Evolutionary conservation across 2,888 invertebrate species (phyloP).

Genomic region (Drosophila suboccidentalis): DNA sequence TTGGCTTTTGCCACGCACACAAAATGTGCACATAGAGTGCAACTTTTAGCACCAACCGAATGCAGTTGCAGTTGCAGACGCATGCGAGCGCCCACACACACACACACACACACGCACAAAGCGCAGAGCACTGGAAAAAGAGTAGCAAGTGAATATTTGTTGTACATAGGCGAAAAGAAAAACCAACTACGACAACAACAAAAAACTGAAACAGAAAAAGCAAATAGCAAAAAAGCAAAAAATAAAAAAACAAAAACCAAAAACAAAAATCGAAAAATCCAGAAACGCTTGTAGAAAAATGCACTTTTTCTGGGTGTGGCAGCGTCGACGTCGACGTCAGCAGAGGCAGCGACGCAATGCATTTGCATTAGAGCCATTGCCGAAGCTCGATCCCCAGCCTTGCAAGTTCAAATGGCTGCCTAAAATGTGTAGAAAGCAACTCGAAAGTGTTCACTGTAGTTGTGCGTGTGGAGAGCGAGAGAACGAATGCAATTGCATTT

Average conservation of each 20-base stretch:
- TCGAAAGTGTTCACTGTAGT: slow-evolving; percentile 33
- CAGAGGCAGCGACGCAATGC: slow-evolving; percentile 37
- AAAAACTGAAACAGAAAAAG: slow-evolving; percentile 14
- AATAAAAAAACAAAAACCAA: slow-evolving; percentile 46
- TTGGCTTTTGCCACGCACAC: slow-evolving; percentile 79
- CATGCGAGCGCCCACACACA: slow-evolving; percentile 38
- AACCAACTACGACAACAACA: slow-evolving; percentile 20
- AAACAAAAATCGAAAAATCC: slow-evolving; percentile 53
- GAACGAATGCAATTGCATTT: slow-evolving; percentile 66
- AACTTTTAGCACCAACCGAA: slow-evolving; percentile 83
- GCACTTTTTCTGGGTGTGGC: slow-evolving; percentile 84
- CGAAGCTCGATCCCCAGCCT: slow-evolving; percentile 40
- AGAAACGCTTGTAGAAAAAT: slow-evolving; percentile 80
- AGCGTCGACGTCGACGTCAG: slow-evolving; percentile 44
- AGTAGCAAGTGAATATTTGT: slow-evolving; percentile 74
- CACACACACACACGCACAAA: slow-evolving; percentile 39
- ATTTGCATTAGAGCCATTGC: slow-evolving; percentile 67
- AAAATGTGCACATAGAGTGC: slow-evolving; percentile 84
- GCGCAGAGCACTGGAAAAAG: slow-evolving; percentile 57
- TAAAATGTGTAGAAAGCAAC: slow-evolving; percentile 50
- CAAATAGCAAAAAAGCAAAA: slow-evolving; percentile 31
- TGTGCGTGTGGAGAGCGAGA: slow-evolving; percentile 50
- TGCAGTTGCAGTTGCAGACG: slow-evolving; percentile 73
- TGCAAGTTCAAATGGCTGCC: slow-evolving; percentile 59
- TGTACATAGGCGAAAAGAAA: slow-evolving; percentile 66